phyloP scores from a whole-genome alignment of 2,888 invertebrate species.

The Pilophorus perplexus region DNA sequence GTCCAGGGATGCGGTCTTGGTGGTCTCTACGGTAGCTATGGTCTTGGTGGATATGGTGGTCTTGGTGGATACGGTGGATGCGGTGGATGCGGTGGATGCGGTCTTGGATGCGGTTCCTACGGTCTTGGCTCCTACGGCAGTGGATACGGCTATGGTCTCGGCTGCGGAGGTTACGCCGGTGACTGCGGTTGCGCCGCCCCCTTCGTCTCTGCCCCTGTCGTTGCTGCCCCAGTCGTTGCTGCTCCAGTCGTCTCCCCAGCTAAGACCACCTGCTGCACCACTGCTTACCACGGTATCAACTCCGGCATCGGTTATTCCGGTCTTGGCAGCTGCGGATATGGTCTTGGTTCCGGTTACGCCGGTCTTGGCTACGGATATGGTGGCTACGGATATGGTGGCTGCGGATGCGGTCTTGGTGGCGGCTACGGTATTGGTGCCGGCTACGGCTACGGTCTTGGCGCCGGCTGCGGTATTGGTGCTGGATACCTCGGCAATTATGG shows the following conservation, averaged over 20 bases:
- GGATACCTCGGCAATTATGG: slow-evolving; percentile 12
- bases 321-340: slow-evolving; percentile 17
- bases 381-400: slow-evolving; percentile 9
- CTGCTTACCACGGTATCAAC: slow-evolving; percentile 21
- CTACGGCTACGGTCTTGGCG: neutral
- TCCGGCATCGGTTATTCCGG: neutral
- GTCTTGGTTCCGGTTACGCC: slow-evolving; percentile 15
- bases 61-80: neutral
- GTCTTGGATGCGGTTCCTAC: slow-evolving; percentile 13
- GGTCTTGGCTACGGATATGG: slow-evolving; percentile 12
- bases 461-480: neutral
- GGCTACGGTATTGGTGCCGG: neutral
- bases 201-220: too few species aligned
- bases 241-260: slow-evolving; percentile 3
- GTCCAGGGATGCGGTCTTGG: slow-evolving; percentile 24
- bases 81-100: slow-evolving; percentile 17
- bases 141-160: slow-evolving; percentile 4
- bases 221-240: neutral
- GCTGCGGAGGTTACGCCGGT: slow-evolving; percentile 9
- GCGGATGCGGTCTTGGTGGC: neutral
- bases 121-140: neutral
- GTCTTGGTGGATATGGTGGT: slow-evolving; percentile 12
- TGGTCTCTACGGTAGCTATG: neutral
- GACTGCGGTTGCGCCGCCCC: neutral
- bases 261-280: slow-evolving; percentile 37